phyloP scores from a whole-genome alignment of 2,113 vertebrate species.

The Brienomyrus longianalis region DNA sequence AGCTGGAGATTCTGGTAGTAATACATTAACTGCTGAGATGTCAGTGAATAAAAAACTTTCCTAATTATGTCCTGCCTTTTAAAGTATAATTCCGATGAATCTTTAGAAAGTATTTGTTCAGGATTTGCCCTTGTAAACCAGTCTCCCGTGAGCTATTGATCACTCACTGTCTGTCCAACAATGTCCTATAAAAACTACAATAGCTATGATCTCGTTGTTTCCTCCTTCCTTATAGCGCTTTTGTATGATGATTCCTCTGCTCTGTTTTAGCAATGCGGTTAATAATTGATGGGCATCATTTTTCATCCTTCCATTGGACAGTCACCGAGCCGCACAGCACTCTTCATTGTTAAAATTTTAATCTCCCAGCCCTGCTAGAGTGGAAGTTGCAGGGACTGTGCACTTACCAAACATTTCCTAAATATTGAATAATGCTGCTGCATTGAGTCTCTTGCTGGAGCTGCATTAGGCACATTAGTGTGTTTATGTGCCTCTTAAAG shows the following conservation, averaged over 20 bases:
- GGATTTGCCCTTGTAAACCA: background rate
- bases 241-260: conserved; percentile 22
- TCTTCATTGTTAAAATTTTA: conserved; percentile 39
- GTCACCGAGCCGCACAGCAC: conserved; percentile 11
- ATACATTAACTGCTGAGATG: background rate
- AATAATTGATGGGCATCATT: conserved; percentile 38
- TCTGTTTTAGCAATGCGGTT: conserved; percentile 23
- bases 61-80: background rate
- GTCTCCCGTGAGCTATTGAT: conserved; percentile 28
- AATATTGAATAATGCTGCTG: conserved; percentile 20
- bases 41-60: background rate
- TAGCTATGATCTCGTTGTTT: background rate
- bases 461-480: conserved; percentile 40
- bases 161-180: conserved; percentile 10
- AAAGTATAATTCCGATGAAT: background rate
- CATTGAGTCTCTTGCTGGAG: conserved; percentile 19
- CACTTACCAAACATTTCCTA: conserved; percentile 42
- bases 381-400: conserved; percentile 16
- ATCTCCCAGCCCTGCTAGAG: conserved; percentile 15
- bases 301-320: conserved; percentile 16
- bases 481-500: conserved; percentile 35
- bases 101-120: background rate
- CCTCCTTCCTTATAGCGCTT: conserved; percentile 2
- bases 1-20: background rate
- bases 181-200: conserved; percentile 12